phyloP scores from a whole-genome alignment of 2,888 invertebrate genomes.

The Tachina lurida region DNA sequence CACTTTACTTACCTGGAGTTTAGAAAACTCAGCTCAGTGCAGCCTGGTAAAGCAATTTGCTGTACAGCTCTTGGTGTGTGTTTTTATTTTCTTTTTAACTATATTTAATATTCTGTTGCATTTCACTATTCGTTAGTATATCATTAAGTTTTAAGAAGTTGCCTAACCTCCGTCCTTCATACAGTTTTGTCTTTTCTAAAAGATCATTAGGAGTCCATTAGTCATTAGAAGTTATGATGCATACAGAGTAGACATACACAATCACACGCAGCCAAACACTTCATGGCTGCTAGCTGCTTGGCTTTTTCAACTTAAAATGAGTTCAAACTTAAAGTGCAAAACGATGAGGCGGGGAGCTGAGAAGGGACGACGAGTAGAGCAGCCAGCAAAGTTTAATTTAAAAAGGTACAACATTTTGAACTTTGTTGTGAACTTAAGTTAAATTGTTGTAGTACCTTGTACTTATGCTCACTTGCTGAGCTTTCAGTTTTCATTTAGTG shows the following conservation, averaged over 20 bases:
- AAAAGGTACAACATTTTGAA: slow-evolving; percentile 66
- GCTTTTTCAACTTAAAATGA: slow-evolving; percentile 39
- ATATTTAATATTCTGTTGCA: slow-evolving; percentile 59
- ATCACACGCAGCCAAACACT: slow-evolving; percentile 20
- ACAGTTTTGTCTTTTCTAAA: slow-evolving; percentile 72
- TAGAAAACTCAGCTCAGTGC: background rate
- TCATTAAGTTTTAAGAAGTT: slow-evolving; percentile 64
- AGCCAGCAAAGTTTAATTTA: slow-evolving; percentile 16
- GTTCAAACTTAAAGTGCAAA: slow-evolving; percentile 38
- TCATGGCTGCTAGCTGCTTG: slow-evolving; percentile 25
- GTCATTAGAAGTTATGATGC: slow-evolving; percentile 76
- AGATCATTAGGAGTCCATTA: slow-evolving; percentile 81
- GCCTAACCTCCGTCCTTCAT: slow-evolving; percentile 57
- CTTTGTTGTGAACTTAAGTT: slow-evolving; percentile 66
- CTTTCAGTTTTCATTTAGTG: slow-evolving; percentile 37
- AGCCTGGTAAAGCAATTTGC: background rate
- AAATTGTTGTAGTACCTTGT: slow-evolving; percentile 62
- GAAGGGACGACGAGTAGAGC: background rate
- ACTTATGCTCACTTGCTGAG: slow-evolving; percentile 59
- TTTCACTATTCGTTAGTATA: slow-evolving; percentile 55
- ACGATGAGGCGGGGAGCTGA: background rate
- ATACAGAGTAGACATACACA: slow-evolving; percentile 15
- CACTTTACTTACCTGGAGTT: slow-evolving; percentile 2
- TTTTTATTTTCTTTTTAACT: background rate
- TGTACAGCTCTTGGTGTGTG: background rate